A percentile compares a stretch with the other conserved stretches of the same genome.
These are phyloP conservation scores for Zaprionus gabonicus DNA, from an alignment of 1,140 invertebrate genomes.

Conservation along the genomic window DNA sequence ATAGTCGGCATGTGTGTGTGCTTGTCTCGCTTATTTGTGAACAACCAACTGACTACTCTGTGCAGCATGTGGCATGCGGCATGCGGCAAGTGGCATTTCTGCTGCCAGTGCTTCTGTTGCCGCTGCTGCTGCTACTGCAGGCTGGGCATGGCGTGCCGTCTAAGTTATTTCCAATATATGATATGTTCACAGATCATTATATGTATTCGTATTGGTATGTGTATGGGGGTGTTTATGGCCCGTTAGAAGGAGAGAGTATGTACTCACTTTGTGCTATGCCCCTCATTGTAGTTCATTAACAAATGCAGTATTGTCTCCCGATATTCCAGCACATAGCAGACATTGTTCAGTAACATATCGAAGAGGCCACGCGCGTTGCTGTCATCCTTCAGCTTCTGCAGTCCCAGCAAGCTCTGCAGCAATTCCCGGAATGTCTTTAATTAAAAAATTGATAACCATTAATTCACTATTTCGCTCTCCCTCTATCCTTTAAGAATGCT, in stretches of 20 bases:
- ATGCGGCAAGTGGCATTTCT: conserved; percentile 2
- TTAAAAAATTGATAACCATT: conserved; percentile 79
- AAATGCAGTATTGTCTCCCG: conserved; percentile 94
- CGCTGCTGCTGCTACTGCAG: not conserved
- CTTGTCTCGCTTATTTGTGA: conserved; percentile 72
- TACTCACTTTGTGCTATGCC: conserved; percentile 93
- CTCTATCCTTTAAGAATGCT: not conserved
- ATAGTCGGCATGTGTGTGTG: conserved; percentile 31
- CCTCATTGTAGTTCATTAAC: conserved; percentile 92
- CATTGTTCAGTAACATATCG: conserved; percentile 94
- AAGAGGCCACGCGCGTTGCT: conserved; percentile 89
- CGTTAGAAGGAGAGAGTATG: not conserved
- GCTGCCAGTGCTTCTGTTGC: too few relatives aligned
- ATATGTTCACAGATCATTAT: conserved; percentile 43
- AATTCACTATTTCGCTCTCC: conserved; percentile 16
- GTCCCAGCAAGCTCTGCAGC: conserved; percentile 90
- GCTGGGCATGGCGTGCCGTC: conserved; percentile 33
- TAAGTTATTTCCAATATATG: conserved; percentile 67
- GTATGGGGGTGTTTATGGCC: not conserved
- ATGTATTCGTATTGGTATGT: not conserved
- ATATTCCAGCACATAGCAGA: conserved; percentile 98
- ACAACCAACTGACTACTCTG: conserved; percentile 46
- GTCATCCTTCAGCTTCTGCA: conserved; percentile 90
- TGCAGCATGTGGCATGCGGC: conserved; percentile 24
- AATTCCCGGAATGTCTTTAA: conserved; percentile 89